Conservation (phyloP, 2,797 vertebrate genomes). For the Molossus alvarezi region DNA sequence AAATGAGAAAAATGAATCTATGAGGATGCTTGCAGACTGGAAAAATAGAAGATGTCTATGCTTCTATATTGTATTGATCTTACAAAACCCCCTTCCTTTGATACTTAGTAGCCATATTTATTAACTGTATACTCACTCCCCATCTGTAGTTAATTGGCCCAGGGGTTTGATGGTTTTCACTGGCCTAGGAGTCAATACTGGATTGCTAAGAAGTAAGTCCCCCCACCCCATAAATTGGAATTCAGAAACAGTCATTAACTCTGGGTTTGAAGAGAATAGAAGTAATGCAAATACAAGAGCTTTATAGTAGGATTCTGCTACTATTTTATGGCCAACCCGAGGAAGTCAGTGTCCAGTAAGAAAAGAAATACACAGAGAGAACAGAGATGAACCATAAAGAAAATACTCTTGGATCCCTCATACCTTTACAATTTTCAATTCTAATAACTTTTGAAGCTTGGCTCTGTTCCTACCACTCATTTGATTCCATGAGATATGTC, state of each 20-base stretch:
- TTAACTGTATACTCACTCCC: neutral
- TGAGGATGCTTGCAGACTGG: neutral
- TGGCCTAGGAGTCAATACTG: neutral
- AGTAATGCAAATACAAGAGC: conserved; percentile 54
- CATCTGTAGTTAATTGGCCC: neutral
- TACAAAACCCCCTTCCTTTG: neutral
- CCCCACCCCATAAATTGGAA: neutral
- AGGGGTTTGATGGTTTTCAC: neutral
- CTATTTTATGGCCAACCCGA: neutral
- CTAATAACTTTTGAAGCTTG: conserved; percentile 44
- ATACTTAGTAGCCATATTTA: neutral
- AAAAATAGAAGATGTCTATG: neutral
- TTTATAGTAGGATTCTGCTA: conserved; percentile 42
- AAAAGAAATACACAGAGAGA: conserved; percentile 17
- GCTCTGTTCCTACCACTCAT: conserved; percentile 47
- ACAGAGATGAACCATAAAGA: conserved; percentile 8
- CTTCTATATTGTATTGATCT: neutral
- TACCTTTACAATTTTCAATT: conserved; percentile 58
- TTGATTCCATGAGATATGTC: conserved; percentile 59
- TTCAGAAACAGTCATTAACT: conserved; percentile 57
- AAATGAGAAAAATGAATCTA: conserved; percentile 5
- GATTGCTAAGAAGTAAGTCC: neutral
- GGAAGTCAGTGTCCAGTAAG: neutral
- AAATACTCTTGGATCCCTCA: neutral
- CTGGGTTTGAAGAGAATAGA: conserved; percentile 7